These are phyloP conservation scores for Halyomorpha halys DNA, from an alignment of 1,140 invertebrate genomes.

Conservation along the genomic window DNA sequence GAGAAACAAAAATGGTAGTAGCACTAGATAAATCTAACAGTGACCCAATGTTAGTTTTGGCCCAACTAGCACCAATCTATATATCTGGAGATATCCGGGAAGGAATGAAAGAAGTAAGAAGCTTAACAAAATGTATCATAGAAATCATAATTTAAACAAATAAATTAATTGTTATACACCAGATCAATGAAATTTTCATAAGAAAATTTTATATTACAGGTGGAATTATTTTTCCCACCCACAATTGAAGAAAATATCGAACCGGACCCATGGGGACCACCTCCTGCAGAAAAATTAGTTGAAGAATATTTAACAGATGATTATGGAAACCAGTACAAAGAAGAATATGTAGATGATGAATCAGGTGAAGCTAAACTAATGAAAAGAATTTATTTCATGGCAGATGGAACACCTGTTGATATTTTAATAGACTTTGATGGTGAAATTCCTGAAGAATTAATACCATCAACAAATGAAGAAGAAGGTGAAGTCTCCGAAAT, in stretches of 20 bases:
- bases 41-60: slow-evolving; percentile 32
- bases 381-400: neutral
- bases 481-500: neutral
- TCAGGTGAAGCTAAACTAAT: slow-evolving; percentile 1
- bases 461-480: slow-evolving; percentile 6
- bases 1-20: slow-evolving; percentile 31
- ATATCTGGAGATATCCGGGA: slow-evolving; percentile 30
- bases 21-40: slow-evolving; percentile 29
- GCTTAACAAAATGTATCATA: neutral
- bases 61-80: slow-evolving; percentile 31
- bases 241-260: slow-evolving; percentile 20
- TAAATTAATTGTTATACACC: neutral
- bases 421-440: neutral
- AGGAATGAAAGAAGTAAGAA: slow-evolving; percentile 30
- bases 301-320: slow-evolving; percentile 16
- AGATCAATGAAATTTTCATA: neutral
- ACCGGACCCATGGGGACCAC: slow-evolving; percentile 23
- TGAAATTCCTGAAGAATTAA: slow-evolving; percentile 11
- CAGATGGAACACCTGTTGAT: slow-evolving; percentile 1
- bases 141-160: neutral
- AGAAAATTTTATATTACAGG: neutral
- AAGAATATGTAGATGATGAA: slow-evolving; percentile 16
- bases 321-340: slow-evolving; percentile 19
- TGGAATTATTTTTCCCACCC: slow-evolving; percentile 31
- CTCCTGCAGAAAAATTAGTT: slow-evolving; percentile 2